Conservation (phyloP, 1,140 invertebrate species). For the Philotrypesis tridentata region DNA sequence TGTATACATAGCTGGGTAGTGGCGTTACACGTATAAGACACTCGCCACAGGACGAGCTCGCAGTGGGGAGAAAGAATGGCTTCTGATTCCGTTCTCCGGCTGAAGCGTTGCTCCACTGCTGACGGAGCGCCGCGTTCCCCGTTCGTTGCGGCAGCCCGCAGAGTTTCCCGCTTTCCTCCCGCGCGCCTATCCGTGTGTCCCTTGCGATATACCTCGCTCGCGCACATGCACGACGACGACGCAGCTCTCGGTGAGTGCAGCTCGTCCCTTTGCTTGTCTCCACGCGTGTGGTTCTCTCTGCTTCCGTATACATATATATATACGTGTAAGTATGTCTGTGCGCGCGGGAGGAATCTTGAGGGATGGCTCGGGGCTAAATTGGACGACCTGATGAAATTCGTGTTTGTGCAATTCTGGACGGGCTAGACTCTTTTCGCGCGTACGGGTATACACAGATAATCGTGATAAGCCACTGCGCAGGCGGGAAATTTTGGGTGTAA, state of each 20-base stretch:
- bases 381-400: not conserved
- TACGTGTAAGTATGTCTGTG: not conserved
- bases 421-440: no score
- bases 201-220: no score
- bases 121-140: slow-evolving; percentile 61
- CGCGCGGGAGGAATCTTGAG: not conserved
- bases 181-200: not conserved
- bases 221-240: no score
- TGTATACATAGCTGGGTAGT: no score
- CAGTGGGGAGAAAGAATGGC: slow-evolving; percentile 56
- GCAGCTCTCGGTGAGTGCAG: not conserved
- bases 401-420: no score
- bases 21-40: not conserved
- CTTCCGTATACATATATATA: no score
- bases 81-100: slow-evolving; percentile 59
- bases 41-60: not conserved
- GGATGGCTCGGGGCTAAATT: not conserved
- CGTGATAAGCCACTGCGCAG: no score
- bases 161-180: not conserved
- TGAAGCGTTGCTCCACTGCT: slow-evolving; percentile 60
- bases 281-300: no score
- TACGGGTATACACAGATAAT: no score
- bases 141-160: slow-evolving; percentile 28
- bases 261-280: not conserved
- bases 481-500: no score